Conservation (phyloP, 1,140 invertebrate species). For the Drosophila asahinai region DNA sequence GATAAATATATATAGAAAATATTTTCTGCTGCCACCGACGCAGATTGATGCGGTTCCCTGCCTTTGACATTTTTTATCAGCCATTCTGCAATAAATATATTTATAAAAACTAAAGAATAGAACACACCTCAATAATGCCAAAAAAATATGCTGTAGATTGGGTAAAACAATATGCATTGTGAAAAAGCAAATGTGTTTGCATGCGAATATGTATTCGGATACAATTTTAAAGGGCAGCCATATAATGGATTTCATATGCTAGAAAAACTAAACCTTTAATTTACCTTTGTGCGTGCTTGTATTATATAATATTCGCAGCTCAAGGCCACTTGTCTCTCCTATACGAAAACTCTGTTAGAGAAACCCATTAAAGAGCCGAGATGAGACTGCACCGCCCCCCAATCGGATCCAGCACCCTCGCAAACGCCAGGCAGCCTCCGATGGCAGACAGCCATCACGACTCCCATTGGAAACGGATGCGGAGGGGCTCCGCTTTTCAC, state of each 20-base stretch:
- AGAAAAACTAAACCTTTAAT: neutral
- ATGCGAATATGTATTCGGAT: conserved; percentile 1
- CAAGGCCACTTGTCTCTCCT: conserved; percentile 9
- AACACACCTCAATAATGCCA: conserved; percentile 12
- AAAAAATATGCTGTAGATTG: conserved; percentile 23
- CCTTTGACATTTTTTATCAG: conserved; percentile 66
- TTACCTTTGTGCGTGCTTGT: neutral
- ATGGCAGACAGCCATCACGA: conserved; percentile 46
- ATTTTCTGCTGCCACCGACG: conserved; percentile 31
- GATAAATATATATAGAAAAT: conserved; percentile 43
- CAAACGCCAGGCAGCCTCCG: conserved; percentile 56
- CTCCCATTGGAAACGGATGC: conserved; percentile 57
- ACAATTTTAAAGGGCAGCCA: conserved; percentile 4
- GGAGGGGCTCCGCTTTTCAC: conserved; percentile 3
- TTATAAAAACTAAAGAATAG: conserved; percentile 63
- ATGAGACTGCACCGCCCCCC: neutral
- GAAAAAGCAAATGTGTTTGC: conserved; percentile 16
- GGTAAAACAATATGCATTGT: conserved; percentile 12
- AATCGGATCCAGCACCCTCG: neutral
- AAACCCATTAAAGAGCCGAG: conserved; percentile 56
- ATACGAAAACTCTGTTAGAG: conserved; percentile 42
- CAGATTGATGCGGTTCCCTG: conserved; percentile 72
- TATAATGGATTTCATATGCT: too few species aligned
- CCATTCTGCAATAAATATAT: conserved; percentile 63
- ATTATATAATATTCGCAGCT: neutral